phyloP scores from a whole-genome alignment of 2,888 invertebrate genomes.

The Nematopogon swammerdamellus region DNA sequence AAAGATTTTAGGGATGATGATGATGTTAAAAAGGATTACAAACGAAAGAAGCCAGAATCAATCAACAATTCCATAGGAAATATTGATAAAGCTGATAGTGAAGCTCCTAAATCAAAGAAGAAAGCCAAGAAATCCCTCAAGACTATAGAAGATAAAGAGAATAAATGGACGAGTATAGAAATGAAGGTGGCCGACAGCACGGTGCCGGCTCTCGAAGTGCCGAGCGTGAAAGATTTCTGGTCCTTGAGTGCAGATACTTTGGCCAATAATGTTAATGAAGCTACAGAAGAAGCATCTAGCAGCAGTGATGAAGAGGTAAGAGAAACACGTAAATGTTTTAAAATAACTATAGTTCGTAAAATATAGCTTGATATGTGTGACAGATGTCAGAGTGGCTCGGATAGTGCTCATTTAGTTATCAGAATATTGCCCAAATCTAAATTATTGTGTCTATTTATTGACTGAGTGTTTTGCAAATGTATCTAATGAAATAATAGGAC shows the following conservation, averaged over 20 bases:
- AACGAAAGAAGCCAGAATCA: constrained; percentile 11
- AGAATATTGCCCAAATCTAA: too few species aligned
- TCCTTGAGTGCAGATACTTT: constrained; percentile 15
- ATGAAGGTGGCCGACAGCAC: constrained; percentile 17
- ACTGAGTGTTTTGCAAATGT: too few species aligned
- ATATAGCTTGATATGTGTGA: too few species aligned
- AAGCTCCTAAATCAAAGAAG: constrained; percentile 6
- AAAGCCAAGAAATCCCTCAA: constrained; percentile 11
- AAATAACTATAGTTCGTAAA: too few species aligned
- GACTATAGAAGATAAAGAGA: constrained; percentile 9
- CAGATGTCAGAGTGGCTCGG: too few species aligned
- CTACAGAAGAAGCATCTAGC: constrained; percentile 25
- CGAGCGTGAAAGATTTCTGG: constrained; percentile 44
- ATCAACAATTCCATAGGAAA: neutral
- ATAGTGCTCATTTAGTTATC: too few species aligned
- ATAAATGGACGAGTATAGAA: constrained; percentile 8
- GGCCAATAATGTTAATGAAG: constrained; percentile 13
- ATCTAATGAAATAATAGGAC: too few species aligned
- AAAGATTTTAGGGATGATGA: constrained; percentile 18
- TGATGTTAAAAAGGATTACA: constrained; percentile 13
- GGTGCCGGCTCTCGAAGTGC: constrained; percentile 27
- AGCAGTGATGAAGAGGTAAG: constrained; percentile 42
- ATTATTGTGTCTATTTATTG: too few species aligned
- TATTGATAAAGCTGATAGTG: too few species aligned
- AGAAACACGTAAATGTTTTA: too few species aligned